phyloP scores from a whole-genome alignment of 2,113 vertebrate genomes.

The Rhagologus leucostigma region DNA sequence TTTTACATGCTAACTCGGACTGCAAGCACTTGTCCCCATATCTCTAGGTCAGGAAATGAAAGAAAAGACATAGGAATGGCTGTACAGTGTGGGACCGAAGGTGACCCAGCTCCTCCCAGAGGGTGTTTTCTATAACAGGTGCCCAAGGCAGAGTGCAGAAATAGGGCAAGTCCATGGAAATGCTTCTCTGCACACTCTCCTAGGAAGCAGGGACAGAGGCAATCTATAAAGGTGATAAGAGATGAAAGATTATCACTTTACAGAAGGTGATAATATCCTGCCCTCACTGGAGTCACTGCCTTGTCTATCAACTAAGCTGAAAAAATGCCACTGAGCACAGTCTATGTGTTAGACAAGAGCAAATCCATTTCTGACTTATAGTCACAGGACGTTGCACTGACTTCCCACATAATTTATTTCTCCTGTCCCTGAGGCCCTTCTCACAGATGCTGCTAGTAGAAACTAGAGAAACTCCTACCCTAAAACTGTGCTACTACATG shows the following conservation, averaged over 20 bases:
- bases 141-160: not conserved
- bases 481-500: not conserved
- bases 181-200: accelerated
- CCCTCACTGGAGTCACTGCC: not conserved
- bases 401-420: not conserved
- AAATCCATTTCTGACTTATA: not conserved
- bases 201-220: not conserved
- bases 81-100: not conserved
- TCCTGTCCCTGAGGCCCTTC: not conserved
- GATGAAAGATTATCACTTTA: not conserved
- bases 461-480: not conserved
- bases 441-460: not conserved
- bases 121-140: not conserved
- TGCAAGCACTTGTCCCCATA: not conserved
- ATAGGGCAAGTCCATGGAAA: not conserved
- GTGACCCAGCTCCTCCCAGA: not conserved
- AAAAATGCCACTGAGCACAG: not conserved
- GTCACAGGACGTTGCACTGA: not conserved
- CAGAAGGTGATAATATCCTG: not conserved
- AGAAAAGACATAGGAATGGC: not conserved
- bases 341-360: not conserved
- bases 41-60: not conserved
- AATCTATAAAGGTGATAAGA: not conserved
- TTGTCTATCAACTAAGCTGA: not conserved
- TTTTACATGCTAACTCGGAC: not conserved